Conservation (phyloP, 2,888 invertebrate species). For the Fragum whitleyi region DNA sequence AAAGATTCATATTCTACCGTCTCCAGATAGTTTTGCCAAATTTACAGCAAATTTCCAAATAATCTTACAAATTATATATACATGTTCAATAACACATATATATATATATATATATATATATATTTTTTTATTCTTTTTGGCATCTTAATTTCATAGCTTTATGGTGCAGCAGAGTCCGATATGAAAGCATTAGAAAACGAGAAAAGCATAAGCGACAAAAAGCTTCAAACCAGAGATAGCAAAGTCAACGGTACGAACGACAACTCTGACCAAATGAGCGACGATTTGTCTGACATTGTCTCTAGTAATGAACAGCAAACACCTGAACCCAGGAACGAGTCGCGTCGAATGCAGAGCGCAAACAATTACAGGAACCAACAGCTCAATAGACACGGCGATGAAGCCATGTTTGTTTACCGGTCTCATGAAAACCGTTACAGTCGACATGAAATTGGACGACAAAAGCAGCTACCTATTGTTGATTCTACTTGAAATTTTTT, state of each 20-base stretch:
- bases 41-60: too few species aligned
- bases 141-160: too few species aligned
- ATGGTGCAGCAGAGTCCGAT: not conserved
- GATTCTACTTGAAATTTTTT: too few species aligned
- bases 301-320: not conserved
- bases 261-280: not conserved
- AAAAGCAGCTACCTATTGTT: not conserved
- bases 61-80: too few species aligned
- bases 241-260: not conserved
- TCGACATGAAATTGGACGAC: not conserved
- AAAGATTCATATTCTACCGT: too few species aligned
- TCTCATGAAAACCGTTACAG: not conserved
- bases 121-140: too few species aligned
- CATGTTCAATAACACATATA: too few species aligned
- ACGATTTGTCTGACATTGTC: not conserved
- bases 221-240: not conserved
- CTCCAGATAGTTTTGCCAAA: too few species aligned
- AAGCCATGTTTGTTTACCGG: slow-evolving; percentile 7
- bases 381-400: not conserved
- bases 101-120: too few species aligned
- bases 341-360: not conserved
- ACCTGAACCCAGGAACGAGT: not conserved
- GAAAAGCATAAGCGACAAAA: not conserved
- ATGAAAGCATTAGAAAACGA: not conserved
- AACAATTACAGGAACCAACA: not conserved